Percentiles rank a stretch among this genome's conserved stretches.
These are phyloP conservation scores for Heliangelus exortis DNA, from an alignment of 2,797 vertebrate species.

Conservation along the genomic window DNA sequence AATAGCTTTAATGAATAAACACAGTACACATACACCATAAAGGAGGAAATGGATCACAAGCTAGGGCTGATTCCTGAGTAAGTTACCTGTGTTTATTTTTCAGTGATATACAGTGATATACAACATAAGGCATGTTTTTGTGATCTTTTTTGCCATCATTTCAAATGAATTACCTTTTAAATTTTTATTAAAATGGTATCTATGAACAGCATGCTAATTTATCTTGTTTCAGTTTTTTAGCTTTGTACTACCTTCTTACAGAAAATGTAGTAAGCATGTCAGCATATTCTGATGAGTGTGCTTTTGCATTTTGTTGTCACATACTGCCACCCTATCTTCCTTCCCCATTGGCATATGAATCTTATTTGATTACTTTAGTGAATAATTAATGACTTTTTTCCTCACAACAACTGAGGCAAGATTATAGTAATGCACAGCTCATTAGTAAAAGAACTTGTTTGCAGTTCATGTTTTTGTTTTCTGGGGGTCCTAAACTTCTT, in stretches of 20 bases:
- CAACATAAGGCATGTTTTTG: not conserved
- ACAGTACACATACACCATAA: not conserved
- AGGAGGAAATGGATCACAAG: not conserved
- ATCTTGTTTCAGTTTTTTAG: not conserved
- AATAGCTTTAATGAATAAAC: not conserved
- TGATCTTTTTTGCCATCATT: not conserved
- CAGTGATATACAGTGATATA: no score
- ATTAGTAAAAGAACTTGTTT: not conserved
- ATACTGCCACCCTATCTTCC: not conserved
- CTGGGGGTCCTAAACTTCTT: not conserved
- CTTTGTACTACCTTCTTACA: not conserved
- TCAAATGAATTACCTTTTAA: not conserved
- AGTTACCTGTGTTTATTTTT: not conserved
- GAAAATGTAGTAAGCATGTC: not conserved
- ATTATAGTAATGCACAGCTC: not conserved
- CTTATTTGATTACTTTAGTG: not conserved
- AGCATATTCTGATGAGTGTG: not conserved
- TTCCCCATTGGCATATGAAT: not conserved
- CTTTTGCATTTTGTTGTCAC: slow-evolving; percentile 1
- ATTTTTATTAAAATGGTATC: not conserved
- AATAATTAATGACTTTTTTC: slow-evolving; percentile 10
- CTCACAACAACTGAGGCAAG: not conserved
- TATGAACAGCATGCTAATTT: not conserved
- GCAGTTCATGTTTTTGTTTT: not conserved
- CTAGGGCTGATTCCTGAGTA: not conserved